These are phyloP conservation scores for Liposcelis brunnea DNA, from an alignment of 2,888 invertebrate genomes.

Conservation along the genomic window DNA sequence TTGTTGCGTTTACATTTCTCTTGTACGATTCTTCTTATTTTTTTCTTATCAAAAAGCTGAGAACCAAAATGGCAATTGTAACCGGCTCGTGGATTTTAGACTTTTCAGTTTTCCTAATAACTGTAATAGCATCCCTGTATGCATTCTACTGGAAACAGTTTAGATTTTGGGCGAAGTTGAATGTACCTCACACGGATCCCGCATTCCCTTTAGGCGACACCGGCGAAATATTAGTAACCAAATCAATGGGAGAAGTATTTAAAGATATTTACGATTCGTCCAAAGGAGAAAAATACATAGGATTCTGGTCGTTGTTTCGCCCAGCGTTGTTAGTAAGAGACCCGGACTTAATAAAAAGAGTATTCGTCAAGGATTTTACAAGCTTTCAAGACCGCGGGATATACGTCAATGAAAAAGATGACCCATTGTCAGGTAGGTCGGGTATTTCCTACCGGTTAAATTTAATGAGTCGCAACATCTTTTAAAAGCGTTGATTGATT, in stretches of 20 bases:
- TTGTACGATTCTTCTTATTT: too few species aligned
- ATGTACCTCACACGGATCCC: constrained; percentile 9
- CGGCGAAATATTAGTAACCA: neutral
- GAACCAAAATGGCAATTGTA: too few species aligned
- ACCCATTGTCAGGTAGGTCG: constrained; percentile 32
- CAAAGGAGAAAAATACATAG: neutral
- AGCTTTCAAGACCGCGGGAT: constrained; percentile 48
- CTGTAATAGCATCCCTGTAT: too few species aligned
- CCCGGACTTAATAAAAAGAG: constrained; percentile 35
- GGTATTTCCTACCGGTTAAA: neutral
- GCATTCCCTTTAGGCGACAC: constrained; percentile 9
- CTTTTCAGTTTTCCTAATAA: too few species aligned
- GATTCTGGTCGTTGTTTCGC: constrained; percentile 22
- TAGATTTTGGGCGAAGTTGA: too few species aligned
- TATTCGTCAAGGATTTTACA: constrained; percentile 42
- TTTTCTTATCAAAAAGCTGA: too few species aligned
- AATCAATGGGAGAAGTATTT: neutral
- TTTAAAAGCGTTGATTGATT: too few species aligned
- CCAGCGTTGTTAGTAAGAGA: constrained; percentile 45
- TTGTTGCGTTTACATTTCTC: too few species aligned
- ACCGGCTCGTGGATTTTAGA: too few species aligned
- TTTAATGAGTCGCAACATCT: too few species aligned
- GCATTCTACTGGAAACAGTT: too few species aligned
- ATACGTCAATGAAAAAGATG: constrained; percentile 38
- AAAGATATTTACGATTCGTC: neutral